Evolutionary conservation across 2,113 vertebrate genomes (phyloP), one percentile per base, ranked within the genome.

Genomic region (Noturus placidus): DNA sequence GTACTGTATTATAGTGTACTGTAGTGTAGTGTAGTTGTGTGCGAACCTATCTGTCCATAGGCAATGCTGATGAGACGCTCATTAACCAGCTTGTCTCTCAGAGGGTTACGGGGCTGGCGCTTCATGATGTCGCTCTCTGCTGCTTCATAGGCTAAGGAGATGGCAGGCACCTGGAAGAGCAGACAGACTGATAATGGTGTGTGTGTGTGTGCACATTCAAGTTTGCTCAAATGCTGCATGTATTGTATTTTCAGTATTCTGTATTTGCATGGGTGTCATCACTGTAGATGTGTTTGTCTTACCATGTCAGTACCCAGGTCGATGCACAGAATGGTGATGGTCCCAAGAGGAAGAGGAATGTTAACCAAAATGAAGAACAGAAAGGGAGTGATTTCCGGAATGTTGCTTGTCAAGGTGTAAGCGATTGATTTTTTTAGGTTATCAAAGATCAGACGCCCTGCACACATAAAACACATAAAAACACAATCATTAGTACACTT

Each of bases 251-350:
- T 77, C 30, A 72, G 25, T 42, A 11, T 78, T 82, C 14, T 67
- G 13, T 50, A 22, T 84, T 10, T 77, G 46, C 54, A 10, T 87
- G 27, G 80, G 46, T 74, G 84, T 83, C 2, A 5, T 81, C 17
- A 20, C n/a, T 33, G 50, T 30, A n/a, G 27, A 5, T 80, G 33
- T 15, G 17, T 85, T 42, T 59, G 35, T 13, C 95, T 96, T 83
- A 98, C 97, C 97, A 98, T 97, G 94, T 98, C 97, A 0, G 97
- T 97, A 88, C 97, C 97, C 93, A 98, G 93, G 92, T 98, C 97
- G 0, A 98, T 98, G 92, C 97, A 98, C 89, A 98, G 96, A 93
- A 98, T 98, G 69, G 97, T 97, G 94, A 98, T 97, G 93, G 97
- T 98, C 42, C 97, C 97, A 86, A 98, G 94, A 5, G 97, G 97